These are phyloP conservation scores for Neopelma chrysocephalum DNA, from an alignment of 2,797 vertebrate genomes.

Conservation along the genomic window DNA sequence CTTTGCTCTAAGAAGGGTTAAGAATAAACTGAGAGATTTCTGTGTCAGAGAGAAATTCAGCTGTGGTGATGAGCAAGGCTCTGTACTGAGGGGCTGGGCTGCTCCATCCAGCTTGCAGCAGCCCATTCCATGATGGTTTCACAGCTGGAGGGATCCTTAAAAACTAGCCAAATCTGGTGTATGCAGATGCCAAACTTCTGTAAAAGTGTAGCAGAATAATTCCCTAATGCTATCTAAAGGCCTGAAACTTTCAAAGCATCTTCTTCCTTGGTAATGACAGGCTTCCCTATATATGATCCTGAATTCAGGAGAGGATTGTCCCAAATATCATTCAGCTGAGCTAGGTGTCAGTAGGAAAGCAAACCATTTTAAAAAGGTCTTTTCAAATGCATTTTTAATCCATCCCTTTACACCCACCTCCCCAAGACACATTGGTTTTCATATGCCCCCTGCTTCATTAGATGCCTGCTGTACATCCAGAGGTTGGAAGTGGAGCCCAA, in stretches of 20 bases:
- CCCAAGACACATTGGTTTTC: background rate
- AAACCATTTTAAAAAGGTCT: background rate
- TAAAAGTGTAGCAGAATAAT: background rate
- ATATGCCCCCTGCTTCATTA: background rate
- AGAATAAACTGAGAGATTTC: background rate
- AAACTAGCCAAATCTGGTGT: background rate
- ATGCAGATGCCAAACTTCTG: background rate
- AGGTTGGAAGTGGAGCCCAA: background rate
- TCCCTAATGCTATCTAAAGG: background rate
- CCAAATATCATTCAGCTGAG: background rate
- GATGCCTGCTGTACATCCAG: background rate
- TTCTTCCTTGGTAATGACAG: background rate
- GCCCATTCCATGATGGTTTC: background rate
- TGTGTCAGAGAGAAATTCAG: background rate
- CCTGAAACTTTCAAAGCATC: background rate
- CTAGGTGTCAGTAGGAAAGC: background rate
- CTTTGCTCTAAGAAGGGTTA: background rate
- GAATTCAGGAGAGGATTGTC: background rate
- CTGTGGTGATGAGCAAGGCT: background rate
- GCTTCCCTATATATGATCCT: background rate
- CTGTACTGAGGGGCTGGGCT: background rate
- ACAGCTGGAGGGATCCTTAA: background rate
- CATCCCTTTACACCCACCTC: background rate
- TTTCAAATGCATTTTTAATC: background rate
- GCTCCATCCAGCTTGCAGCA: background rate